Evolutionary conservation across 2,888 invertebrate species (phyloP).

Genomic region (Cheilosia vernalis): DNA sequence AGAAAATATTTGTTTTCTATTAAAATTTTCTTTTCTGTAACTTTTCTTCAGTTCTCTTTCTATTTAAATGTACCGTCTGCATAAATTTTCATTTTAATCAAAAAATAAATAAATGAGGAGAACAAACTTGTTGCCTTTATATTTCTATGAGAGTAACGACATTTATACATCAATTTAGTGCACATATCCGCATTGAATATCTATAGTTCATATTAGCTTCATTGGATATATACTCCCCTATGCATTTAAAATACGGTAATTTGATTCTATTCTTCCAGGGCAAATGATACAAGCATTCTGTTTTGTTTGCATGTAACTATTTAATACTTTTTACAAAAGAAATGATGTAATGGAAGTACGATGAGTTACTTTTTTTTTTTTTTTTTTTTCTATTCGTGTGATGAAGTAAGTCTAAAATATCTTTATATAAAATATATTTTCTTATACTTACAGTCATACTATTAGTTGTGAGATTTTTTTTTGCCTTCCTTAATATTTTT

Average conservation of each 20-base stretch:
- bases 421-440: constrained; percentile 50
- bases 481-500: not conserved
- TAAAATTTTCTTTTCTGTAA: not conserved
- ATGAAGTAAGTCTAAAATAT: constrained; percentile 47
- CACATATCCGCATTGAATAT: constrained; percentile 6
- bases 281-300: constrained; percentile 28
- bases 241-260: constrained; percentile 27
- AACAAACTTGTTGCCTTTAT: constrained; percentile 4
- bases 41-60: constrained; percentile 31
- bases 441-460: constrained; percentile 7
- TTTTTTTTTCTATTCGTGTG: constrained; percentile 2
- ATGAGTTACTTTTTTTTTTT: not conserved
- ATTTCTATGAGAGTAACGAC: constrained; percentile 40
- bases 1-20: constrained; percentile 11
- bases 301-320: constrained; percentile 6
- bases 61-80: constrained; percentile 5
- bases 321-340: constrained; percentile 53
- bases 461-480: constrained; percentile 1
- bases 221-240: constrained; percentile 37
- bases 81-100: constrained; percentile 60
- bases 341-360: constrained; percentile 10
- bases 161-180: constrained; percentile 41
- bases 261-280: constrained; percentile 28
- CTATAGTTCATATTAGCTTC: constrained; percentile 10
- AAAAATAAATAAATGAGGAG: constrained; percentile 18